phyloP scores from a whole-genome alignment of 1,140 invertebrate species.

The Drosophila jambulina region DNA sequence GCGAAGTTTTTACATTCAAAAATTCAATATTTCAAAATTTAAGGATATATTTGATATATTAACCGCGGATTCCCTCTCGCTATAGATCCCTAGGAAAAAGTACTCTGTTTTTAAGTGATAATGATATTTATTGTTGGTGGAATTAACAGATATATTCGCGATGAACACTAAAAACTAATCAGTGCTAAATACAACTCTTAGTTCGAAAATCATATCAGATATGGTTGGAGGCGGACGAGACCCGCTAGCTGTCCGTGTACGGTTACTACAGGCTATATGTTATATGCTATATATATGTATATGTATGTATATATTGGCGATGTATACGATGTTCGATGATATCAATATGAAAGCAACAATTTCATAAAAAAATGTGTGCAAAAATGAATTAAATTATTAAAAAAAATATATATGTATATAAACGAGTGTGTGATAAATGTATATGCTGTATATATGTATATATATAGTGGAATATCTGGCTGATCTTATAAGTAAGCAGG shows the following conservation, averaged over 20 bases:
- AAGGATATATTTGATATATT: too few species aligned
- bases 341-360: slow-evolving; percentile 83
- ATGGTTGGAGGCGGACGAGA: slow-evolving; percentile 42
- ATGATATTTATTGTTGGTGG: slow-evolving; percentile 43
- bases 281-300: slow-evolving; percentile 19
- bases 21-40: background rate
- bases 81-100: background rate
- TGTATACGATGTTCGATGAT: slow-evolving; percentile 63
- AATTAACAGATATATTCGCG: slow-evolving; percentile 34
- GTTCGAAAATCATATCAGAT: slow-evolving; percentile 44
- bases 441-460: slow-evolving; percentile 28
- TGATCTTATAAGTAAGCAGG: slow-evolving; percentile 24
- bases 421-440: slow-evolving; percentile 42
- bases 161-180: slow-evolving; percentile 71
- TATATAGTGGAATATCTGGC: slow-evolving; percentile 47
- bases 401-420: slow-evolving; percentile 18
- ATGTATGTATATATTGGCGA: slow-evolving; percentile 29
- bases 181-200: slow-evolving; percentile 81
- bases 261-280: slow-evolving; percentile 19
- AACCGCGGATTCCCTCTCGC: too few species aligned
- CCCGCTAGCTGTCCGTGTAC: slow-evolving; percentile 54
- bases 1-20: background rate
- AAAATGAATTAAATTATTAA: slow-evolving; percentile 37
- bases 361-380: slow-evolving; percentile 58
- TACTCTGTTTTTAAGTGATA: slow-evolving; percentile 26